Conservation (phyloP, 2,888 invertebrate genomes). For the Yponomeuta evonymella region DNA sequence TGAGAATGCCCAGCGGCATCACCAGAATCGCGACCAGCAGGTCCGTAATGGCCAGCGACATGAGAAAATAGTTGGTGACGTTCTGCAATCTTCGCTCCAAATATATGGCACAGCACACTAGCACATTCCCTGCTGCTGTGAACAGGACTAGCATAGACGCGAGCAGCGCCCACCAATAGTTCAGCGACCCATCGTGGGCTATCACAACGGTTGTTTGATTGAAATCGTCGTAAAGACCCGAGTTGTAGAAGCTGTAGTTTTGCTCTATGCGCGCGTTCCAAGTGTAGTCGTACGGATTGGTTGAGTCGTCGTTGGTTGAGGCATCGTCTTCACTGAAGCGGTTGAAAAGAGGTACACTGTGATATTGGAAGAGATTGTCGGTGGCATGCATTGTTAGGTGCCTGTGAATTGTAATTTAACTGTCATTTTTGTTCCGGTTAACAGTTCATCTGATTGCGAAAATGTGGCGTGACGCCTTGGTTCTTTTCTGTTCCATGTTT, state of each 20-base stretch:
- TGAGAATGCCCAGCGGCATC: constrained; percentile 94
- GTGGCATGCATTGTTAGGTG: constrained; percentile 58
- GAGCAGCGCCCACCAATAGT: constrained; percentile 90
- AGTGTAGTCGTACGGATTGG: constrained; percentile 32
- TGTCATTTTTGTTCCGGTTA: constrained; percentile 45
- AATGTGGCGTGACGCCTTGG: constrained; percentile 41
- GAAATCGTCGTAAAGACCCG: constrained; percentile 19
- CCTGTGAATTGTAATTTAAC: constrained; percentile 31
- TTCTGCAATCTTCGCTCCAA: constrained; percentile 95
- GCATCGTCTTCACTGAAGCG: constrained; percentile 26
- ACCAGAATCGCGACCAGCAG: constrained; percentile 95
- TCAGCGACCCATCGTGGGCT: constrained; percentile 36
- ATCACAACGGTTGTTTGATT: constrained; percentile 31
- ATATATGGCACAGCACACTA: constrained; percentile 95
- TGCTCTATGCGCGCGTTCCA: neutral
- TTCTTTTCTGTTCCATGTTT: constrained; percentile 41
- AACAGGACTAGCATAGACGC: constrained; percentile 87
- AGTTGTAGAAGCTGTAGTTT: neutral
- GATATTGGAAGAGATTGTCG: constrained; percentile 29
- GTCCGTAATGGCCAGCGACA: constrained; percentile 97
- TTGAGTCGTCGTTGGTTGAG: constrained; percentile 25
- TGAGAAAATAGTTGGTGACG: constrained; percentile 97
- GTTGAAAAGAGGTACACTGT: constrained; percentile 23
- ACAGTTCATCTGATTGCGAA: constrained; percentile 67
- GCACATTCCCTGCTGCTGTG: constrained; percentile 93